Evolutionary conservation across 35 echinoderm and acorn worm genomes (phyloP).

Genomic region (Ophiothrix spiculata): DNA sequence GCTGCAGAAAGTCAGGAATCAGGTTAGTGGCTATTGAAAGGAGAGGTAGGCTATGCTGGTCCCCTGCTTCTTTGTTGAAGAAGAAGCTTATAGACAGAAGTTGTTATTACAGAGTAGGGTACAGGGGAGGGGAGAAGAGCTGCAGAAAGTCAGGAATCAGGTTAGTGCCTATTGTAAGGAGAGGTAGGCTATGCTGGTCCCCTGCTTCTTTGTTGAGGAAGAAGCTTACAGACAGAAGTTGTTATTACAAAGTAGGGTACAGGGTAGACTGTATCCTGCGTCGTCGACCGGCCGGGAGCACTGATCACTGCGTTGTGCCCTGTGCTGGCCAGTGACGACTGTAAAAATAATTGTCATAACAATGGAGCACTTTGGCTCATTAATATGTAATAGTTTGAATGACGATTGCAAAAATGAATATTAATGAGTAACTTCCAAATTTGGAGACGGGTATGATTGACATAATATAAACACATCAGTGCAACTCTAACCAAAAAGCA

Average conservation of each 20-base stretch:
- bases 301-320: too few relatives aligned
- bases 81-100: constrained; percentile 72
- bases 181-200: too few relatives aligned
- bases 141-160: constrained; percentile 84
- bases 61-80: constrained; percentile 46
- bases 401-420: too few relatives aligned
- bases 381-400: too few relatives aligned
- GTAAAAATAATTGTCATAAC: too few relatives aligned
- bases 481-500: background rate
- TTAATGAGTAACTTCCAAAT: too few relatives aligned
- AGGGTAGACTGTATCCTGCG: constrained; percentile 69
- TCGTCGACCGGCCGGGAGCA: too few relatives aligned
- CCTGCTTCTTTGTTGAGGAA: constrained; percentile 49
- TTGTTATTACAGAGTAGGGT: constrained; percentile 54
- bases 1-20: constrained; percentile 78
- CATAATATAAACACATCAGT: background rate
- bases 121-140: constrained; percentile 92
- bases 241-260: constrained; percentile 53
- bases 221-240: constrained; percentile 71
- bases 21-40: constrained; percentile 28
- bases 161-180: background rate
- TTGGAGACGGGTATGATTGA: too few relatives aligned
- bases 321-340: too few relatives aligned
- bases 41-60: too few relatives aligned
- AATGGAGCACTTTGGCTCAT: too few relatives aligned